phyloP scores from a whole-genome alignment of 2,113 vertebrate genomes.

The Dicrurus megarhynchus region DNA sequence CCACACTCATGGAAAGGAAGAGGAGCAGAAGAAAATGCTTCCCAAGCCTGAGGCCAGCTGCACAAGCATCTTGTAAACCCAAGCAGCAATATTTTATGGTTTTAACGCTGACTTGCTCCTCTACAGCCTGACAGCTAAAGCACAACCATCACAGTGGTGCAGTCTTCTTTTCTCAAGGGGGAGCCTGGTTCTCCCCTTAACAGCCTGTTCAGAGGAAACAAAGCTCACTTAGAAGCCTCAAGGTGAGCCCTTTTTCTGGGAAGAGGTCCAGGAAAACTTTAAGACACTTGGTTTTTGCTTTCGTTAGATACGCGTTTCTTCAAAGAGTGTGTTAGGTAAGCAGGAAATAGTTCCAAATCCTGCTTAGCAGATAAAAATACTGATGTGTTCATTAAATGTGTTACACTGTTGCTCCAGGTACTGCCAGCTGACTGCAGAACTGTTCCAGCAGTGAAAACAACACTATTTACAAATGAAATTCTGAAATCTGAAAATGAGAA shows the following conservation, averaged over 20 bases:
- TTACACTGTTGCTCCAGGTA: background rate
- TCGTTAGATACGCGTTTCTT: background rate
- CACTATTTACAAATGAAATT: background rate
- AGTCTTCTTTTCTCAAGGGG: background rate
- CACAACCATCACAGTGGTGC: accelerated
- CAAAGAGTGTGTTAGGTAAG: background rate
- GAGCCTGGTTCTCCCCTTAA: background rate
- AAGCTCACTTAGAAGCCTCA: background rate
- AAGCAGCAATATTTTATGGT: background rate
- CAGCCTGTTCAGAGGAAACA: background rate
- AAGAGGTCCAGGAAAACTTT: background rate
- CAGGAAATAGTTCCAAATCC: background rate
- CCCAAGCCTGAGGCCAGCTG: background rate
- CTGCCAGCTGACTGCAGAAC: background rate
- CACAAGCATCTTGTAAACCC: background rate
- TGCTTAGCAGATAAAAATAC: background rate
- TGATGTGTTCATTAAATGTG: background rate
- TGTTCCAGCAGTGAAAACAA: background rate
- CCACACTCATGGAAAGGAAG: accelerated
- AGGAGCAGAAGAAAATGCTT: background rate
- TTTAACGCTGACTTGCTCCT: background rate
- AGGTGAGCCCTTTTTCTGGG: background rate
- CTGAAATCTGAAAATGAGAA: background rate
- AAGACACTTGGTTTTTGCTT: background rate
- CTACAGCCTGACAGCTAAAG: background rate